phyloP scores from a whole-genome alignment of 2,888 invertebrate species.

The Smittia aterrima region DNA sequence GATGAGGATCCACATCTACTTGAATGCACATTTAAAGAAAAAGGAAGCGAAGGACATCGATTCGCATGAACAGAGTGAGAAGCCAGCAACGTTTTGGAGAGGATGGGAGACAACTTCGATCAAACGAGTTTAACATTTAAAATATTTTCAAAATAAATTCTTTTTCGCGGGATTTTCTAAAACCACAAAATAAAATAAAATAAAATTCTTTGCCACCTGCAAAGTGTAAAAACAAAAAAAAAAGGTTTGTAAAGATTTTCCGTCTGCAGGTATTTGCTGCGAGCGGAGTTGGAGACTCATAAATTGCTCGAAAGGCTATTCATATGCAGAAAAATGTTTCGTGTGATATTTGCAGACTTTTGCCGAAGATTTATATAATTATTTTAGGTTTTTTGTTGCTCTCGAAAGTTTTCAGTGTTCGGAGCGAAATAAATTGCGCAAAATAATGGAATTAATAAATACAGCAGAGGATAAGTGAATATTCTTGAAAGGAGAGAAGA shows the following conservation, averaged over 20 bases:
- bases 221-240: not conserved
- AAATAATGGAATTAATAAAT: slow-evolving; percentile 35
- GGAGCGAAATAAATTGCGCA: not conserved
- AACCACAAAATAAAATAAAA: not conserved
- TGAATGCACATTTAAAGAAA: too few relatives aligned
- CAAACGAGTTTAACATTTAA: too few relatives aligned
- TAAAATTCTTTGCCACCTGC: not conserved
- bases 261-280: not conserved
- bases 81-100: too few relatives aligned
- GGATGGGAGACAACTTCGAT: too few relatives aligned
- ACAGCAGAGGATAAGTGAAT: slow-evolving; percentile 22
- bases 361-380: slow-evolving; percentile 35
- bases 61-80: too few relatives aligned
- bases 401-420: not conserved
- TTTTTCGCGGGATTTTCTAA: too few relatives aligned
- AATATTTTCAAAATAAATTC: too few relatives aligned
- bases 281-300: not conserved
- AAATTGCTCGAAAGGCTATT: slow-evolving; percentile 30
- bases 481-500: not conserved
- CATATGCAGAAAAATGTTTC: slow-evolving; percentile 29
- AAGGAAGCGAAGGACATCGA: too few relatives aligned
- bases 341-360: slow-evolving; percentile 28
- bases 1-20: too few relatives aligned
- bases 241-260: not conserved
- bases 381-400: slow-evolving; percentile 24